Evolutionary conservation across 2,113 vertebrate genomes (phyloP).

Genomic region (Oxyura jamaicensis): DNA sequence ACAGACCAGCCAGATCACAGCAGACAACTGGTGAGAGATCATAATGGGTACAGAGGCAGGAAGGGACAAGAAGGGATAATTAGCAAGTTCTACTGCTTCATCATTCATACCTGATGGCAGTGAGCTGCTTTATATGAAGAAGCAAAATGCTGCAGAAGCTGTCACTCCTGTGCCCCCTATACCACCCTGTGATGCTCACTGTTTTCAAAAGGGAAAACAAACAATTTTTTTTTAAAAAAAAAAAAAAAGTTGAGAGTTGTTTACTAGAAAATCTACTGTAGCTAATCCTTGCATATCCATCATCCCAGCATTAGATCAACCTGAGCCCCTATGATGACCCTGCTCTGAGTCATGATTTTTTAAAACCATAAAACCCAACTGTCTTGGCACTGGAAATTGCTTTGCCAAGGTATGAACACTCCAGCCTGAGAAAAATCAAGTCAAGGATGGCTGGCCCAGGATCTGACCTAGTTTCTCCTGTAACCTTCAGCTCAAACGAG

Average conservation of each 20-base stretch:
- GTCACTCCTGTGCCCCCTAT: not conserved
- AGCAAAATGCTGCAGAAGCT: not conserved
- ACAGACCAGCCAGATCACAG: not conserved
- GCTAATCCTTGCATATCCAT: not conserved
- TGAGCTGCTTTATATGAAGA: not conserved
- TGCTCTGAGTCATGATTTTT: not conserved
- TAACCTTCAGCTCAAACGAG: not conserved
- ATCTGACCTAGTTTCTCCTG: not conserved
- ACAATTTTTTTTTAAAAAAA: too few relatives aligned
- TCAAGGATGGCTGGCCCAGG: not conserved
- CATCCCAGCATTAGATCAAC: not conserved
- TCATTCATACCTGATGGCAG: not conserved
- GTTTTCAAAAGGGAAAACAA: not conserved
- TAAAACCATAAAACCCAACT: not conserved
- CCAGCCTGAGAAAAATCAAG: not conserved
- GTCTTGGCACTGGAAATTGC: not conserved
- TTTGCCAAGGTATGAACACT: not conserved
- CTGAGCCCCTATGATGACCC: not conserved
- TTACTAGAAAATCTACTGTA: not conserved
- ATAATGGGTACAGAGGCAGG: not conserved
- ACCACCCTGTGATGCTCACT: not conserved
- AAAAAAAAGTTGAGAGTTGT: not conserved
- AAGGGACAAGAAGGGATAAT: not conserved
- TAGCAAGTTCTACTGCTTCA: not conserved
- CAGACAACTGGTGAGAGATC: not conserved